phyloP scores from a whole-genome alignment of 2,113 vertebrate genomes.

The Perca fluviatilis region DNA sequence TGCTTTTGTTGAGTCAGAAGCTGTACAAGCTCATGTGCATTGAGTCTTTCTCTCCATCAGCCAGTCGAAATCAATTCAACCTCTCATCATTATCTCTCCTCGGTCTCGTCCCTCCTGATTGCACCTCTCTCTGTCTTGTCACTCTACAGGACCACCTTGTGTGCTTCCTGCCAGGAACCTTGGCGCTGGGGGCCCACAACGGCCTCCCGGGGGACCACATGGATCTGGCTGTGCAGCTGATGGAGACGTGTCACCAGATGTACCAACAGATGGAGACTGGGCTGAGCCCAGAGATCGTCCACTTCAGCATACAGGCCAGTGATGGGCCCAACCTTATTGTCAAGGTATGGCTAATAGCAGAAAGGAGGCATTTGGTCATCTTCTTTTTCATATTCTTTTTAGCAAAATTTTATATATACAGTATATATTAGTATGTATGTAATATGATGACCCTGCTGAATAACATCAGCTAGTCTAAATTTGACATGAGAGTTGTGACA shows the following conservation, averaged over 20 bases:
- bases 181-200: constrained; percentile 93
- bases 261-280: constrained; percentile 95
- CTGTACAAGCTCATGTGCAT: not conserved
- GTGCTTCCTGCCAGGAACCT: constrained; percentile 95
- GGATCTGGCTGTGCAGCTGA: constrained; percentile 91
- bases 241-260: constrained; percentile 98
- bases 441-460: not conserved
- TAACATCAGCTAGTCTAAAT: constrained; percentile 3
- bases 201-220: constrained; percentile 92
- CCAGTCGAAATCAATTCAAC: not conserved
- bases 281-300: constrained; percentile 94
- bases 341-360: constrained; percentile 81
- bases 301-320: constrained; percentile 88
- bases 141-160: constrained; percentile 94
- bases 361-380: not conserved
- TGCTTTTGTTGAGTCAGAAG: constrained; percentile 2
- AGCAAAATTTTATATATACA: too few relatives aligned
- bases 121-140: not conserved
- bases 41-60: constrained; percentile 2
- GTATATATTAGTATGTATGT: too few relatives aligned
- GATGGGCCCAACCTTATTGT: constrained; percentile 88
- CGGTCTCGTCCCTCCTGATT: not conserved
- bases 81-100: constrained; percentile 6
- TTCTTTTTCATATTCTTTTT: not conserved
- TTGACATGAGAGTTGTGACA: constrained; percentile 12